Percentiles rank a stretch among this genome's conserved stretches.
Evolutionary conservation across 2,797 vertebrate genomes (phyloP).

Genomic region (Aphelocoma californica): DNA sequence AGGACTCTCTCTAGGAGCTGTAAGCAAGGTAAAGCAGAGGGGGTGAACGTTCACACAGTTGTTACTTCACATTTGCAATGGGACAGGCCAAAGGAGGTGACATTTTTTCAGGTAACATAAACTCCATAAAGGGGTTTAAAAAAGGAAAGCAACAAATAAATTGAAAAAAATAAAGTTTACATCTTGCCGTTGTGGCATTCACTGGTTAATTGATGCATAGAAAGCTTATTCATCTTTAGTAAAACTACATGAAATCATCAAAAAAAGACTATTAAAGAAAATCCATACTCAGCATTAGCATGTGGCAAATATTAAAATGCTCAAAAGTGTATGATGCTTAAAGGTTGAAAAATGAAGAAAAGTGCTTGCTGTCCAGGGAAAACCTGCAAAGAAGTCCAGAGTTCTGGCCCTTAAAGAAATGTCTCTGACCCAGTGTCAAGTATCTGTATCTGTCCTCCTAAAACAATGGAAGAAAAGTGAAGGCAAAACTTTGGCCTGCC

Average conservation of each 20-base stretch:
- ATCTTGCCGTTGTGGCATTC: not conserved
- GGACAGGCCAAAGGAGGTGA: not conserved
- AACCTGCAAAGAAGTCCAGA: not conserved
- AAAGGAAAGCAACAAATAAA: not conserved
- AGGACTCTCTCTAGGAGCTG: not conserved
- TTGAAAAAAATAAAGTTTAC: not conserved
- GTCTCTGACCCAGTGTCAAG: no score
- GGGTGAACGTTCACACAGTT: not conserved
- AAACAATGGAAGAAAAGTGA: not conserved
- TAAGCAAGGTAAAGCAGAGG: not conserved
- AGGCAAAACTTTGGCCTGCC: not conserved
- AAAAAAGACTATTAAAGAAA: not conserved
- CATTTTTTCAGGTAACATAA: not conserved
- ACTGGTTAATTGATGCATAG: not conserved
- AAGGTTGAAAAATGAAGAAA: not conserved
- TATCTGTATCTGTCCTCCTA: not conserved
- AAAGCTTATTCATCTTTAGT: not conserved
- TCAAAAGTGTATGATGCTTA: not conserved
- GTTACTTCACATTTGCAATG: fast-evolving
- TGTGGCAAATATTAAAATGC: not conserved
- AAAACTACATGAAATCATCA: not conserved
- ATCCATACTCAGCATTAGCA: not conserved
- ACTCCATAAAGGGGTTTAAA: not conserved
- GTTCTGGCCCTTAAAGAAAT: not conserved
- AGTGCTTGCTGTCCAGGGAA: not conserved